These are phyloP conservation scores for Centruroides vittatus DNA, from an alignment of 1,140 invertebrate genomes.

Conservation along the genomic window DNA sequence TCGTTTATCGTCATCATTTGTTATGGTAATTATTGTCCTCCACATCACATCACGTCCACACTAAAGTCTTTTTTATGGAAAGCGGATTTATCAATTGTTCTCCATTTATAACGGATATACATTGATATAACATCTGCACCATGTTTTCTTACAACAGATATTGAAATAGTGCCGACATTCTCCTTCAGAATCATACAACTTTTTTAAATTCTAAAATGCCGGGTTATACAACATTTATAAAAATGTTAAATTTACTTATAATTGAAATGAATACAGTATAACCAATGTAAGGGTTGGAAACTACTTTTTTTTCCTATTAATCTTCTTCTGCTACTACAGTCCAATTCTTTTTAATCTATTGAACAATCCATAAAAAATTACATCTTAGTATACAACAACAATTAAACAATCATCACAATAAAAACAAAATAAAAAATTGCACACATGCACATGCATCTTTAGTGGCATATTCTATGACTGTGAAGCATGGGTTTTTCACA, in stretches of 20 bases:
- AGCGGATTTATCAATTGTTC: slow-evolving; percentile 44
- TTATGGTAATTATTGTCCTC: slow-evolving; percentile 46
- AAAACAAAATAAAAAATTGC: too few relatives aligned
- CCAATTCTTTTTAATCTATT: too few relatives aligned
- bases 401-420: too few relatives aligned
- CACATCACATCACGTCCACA: slow-evolving; percentile 39
- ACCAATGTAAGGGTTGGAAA: neutral
- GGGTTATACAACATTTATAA: slow-evolving; percentile 34
- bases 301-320: too few relatives aligned
- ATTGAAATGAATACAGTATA: neutral
- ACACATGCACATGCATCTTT: too few relatives aligned
- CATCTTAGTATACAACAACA: too few relatives aligned
- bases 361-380: too few relatives aligned
- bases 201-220: slow-evolving; percentile 42
- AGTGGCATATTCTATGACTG: too few relatives aligned
- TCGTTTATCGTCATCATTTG: slow-evolving; percentile 47
- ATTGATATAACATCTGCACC: too few relatives aligned
- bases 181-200: slow-evolving; percentile 45
- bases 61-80: slow-evolving; percentile 39
- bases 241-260: neutral
- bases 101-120: slow-evolving; percentile 40
- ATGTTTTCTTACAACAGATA: slow-evolving; percentile 37
- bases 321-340: too few relatives aligned
- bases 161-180: slow-evolving; percentile 36
- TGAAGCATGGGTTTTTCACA: too few relatives aligned